Percentiles rank a stretch among this genome's conserved stretches.
Evolutionary conservation across 2,888 invertebrate species (phyloP).

Genomic region (Drosophila neonasuta): DNA sequence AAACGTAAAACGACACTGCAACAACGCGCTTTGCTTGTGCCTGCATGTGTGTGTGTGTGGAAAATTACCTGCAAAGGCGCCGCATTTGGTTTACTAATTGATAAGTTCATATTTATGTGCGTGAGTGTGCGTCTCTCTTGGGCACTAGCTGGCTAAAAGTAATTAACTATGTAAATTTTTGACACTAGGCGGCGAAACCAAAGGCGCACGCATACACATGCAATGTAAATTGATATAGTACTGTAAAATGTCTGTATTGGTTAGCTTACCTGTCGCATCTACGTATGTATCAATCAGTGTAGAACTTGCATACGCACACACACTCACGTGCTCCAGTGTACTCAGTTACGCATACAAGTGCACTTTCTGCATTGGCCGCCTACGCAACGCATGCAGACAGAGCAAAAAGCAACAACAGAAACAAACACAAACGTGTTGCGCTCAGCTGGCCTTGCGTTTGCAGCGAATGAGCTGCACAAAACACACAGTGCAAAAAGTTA

Average conservation of each 20-base stretch:
- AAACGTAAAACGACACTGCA: slow-evolving; percentile 62
- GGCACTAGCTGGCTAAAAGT: slow-evolving; percentile 30
- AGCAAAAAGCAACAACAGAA: slow-evolving; percentile 13
- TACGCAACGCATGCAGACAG: slow-evolving; percentile 49
- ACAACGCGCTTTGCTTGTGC: slow-evolving; percentile 15
- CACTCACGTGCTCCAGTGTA: background rate
- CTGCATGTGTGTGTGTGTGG: slow-evolving; percentile 25
- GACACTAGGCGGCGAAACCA: slow-evolving; percentile 39
- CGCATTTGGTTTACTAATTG: slow-evolving; percentile 61
- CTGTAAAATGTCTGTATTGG: background rate
- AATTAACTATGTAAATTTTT: slow-evolving; percentile 70
- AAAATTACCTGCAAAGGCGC: slow-evolving; percentile 67
- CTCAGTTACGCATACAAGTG: slow-evolving; percentile 2
- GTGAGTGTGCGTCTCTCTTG: slow-evolving; percentile 11
- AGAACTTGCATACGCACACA: slow-evolving; percentile 13
- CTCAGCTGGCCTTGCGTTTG: slow-evolving; percentile 61
- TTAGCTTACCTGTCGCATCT: slow-evolving; percentile 68
- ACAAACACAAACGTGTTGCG: slow-evolving; percentile 74
- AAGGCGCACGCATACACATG: slow-evolving; percentile 22
- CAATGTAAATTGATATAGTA: slow-evolving; percentile 1
- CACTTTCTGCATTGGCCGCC: slow-evolving; percentile 33
- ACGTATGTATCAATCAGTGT: slow-evolving; percentile 49
- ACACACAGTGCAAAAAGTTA: slow-evolving; percentile 51
- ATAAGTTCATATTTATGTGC: slow-evolving; percentile 52
- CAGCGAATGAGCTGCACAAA: slow-evolving; percentile 71